Evolutionary conservation across 2,888 invertebrate species (phyloP).

Genomic region (Apotomis capreana): DNA sequence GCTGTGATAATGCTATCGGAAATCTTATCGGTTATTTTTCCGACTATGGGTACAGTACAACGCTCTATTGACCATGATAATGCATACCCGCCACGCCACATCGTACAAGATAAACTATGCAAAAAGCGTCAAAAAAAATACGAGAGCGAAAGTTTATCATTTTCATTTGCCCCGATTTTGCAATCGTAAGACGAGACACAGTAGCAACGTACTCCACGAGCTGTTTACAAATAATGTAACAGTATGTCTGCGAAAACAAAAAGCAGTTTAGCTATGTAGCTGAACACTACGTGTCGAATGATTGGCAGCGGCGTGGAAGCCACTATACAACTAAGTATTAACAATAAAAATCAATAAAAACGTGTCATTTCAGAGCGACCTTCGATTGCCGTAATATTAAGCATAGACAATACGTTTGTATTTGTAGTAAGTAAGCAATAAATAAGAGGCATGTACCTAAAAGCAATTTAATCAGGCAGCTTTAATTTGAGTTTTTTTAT

Average conservation of each 20-base stretch:
- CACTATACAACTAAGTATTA: slow-evolving; percentile 3
- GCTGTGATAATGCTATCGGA: slow-evolving; percentile 33
- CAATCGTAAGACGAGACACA: slow-evolving; percentile 57
- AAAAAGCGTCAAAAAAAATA: slow-evolving; percentile 53
- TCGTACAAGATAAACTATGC: slow-evolving; percentile 34
- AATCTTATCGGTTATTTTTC: slow-evolving; percentile 27
- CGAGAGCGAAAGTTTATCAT: slow-evolving; percentile 69
- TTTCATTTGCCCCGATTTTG: slow-evolving; percentile 71
- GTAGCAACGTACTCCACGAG: slow-evolving; percentile 44
- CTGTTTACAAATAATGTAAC: slow-evolving; percentile 55
- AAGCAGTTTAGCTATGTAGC: slow-evolving; percentile 22
- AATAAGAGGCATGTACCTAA: not conserved
- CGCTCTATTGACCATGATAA: slow-evolving; percentile 42
- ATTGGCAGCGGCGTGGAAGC: slow-evolving; percentile 17
- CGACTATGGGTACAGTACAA: slow-evolving; percentile 32
- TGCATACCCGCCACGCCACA: slow-evolving; percentile 12
- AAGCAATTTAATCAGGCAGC: not conserved
- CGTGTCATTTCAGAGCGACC: slow-evolving; percentile 28
- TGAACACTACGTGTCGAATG: slow-evolving; percentile 9
- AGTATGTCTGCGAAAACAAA: slow-evolving; percentile 50
- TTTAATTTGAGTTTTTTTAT: not conserved
- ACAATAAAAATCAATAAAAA: slow-evolving; percentile 38
- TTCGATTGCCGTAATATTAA: slow-evolving; percentile 11
- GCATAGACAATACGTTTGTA: not conserved
- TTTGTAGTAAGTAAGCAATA: not conserved